These are phyloP conservation scores for Channa striata DNA, from an alignment of 2,797 vertebrate species.

Conservation along the genomic window DNA sequence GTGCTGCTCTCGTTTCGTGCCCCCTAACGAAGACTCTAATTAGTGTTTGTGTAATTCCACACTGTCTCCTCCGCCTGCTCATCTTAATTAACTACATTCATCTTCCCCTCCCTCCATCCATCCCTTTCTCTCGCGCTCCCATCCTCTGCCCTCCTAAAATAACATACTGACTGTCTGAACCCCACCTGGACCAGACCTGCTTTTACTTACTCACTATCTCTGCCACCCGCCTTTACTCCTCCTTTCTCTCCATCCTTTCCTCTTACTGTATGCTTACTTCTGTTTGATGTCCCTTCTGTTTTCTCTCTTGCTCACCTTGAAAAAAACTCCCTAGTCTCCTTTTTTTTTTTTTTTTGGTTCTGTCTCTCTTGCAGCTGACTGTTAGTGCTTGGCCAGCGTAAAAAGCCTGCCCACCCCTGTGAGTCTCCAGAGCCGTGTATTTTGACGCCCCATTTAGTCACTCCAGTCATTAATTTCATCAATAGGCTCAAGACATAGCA, in stretches of 20 bases:
- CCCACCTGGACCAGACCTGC: constrained; percentile 88
- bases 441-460: constrained; percentile 74
- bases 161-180: constrained; percentile 84
- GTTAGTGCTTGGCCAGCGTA: constrained; percentile 50
- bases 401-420: constrained; percentile 56
- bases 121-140: constrained; percentile 71
- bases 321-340: constrained; percentile 33
- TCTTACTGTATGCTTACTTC: constrained; percentile 20
- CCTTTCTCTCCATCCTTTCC: constrained; percentile 35
- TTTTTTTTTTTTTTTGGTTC: constrained; percentile 13
- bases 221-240: constrained; percentile 18
- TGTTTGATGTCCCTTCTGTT: constrained; percentile 24
- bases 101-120: constrained; percentile 85
- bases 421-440: constrained; percentile 63
- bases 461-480: constrained; percentile 74
- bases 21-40: constrained; percentile 90
- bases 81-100: constrained; percentile 91
- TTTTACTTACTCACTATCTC: constrained; percentile 76
- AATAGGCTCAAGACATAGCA: constrained; percentile 60
- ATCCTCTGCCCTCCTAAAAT: constrained; percentile 85
- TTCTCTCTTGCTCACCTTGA: constrained; percentile 48
- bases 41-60: constrained; percentile 91
- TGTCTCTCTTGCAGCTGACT: constrained; percentile 50
- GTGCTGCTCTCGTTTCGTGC: constrained; percentile 84
- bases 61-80: constrained; percentile 89